These are phyloP conservation scores for Enteromius thamalakanensis DNA, from an alignment of 2,797 vertebrate genomes.

Conservation along the genomic window DNA sequence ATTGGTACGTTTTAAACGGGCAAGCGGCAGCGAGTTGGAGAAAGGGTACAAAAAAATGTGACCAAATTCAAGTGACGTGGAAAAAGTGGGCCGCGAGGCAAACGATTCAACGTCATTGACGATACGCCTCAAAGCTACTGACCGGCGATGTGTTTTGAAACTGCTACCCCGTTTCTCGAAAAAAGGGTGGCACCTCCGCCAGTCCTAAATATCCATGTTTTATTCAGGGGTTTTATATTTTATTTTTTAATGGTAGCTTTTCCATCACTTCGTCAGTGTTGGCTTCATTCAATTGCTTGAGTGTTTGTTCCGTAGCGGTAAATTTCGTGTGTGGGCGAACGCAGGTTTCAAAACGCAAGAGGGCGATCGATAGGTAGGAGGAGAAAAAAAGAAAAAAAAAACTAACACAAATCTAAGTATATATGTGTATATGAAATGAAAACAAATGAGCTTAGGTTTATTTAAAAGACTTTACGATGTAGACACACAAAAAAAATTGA, in stretches of 20 bases:
- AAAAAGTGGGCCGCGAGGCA: slow-evolving; percentile 12
- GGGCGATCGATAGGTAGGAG: slow-evolving; percentile 69
- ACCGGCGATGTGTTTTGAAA: neutral
- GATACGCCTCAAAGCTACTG: slow-evolving; percentile 10
- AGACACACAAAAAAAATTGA: slow-evolving; percentile 59
- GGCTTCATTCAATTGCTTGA: slow-evolving; percentile 60
- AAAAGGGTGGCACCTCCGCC: slow-evolving; percentile 56
- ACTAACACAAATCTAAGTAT: slow-evolving; percentile 73
- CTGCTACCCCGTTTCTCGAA: slow-evolving; percentile 45
- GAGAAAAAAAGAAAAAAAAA: slow-evolving; percentile 28
- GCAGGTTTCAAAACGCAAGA: slow-evolving; percentile 60
- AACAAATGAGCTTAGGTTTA: slow-evolving; percentile 76
- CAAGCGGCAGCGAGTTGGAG: neutral
- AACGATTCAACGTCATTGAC: neutral
- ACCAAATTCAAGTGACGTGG: slow-evolving; percentile 64
- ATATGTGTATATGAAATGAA: slow-evolving; percentile 81
- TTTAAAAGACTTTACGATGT: slow-evolving; percentile 76
- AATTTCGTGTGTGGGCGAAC: slow-evolving; percentile 57
- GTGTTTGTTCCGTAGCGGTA: slow-evolving; percentile 62
- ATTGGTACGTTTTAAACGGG: slow-evolving; percentile 49
- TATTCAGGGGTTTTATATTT: slow-evolving; percentile 61
- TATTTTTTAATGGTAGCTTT: slow-evolving; percentile 54
- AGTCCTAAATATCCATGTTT: slow-evolving; percentile 53
- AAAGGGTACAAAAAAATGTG: slow-evolving; percentile 69
- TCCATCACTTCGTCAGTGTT: slow-evolving; percentile 55